A percentile compares a stretch with the other conserved stretches of the same genome.
phyloP scores from a whole-genome alignment of 2,113 vertebrate genomes.

The Cyprinodon brontotheroides region DNA sequence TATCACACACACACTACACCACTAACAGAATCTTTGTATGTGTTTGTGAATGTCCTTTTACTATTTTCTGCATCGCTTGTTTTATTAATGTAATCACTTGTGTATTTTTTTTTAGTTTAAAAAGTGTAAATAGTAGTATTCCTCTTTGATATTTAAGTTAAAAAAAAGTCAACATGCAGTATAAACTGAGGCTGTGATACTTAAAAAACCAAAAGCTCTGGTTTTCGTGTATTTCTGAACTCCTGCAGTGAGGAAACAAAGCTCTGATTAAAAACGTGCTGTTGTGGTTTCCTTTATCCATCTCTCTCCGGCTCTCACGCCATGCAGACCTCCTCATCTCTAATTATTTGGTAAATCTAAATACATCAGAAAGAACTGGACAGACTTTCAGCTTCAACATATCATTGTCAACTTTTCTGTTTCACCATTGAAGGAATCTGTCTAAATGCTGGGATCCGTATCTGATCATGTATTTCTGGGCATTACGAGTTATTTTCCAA shows the following conservation, averaged over 20 bases:
- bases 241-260: slow-evolving; percentile 40
- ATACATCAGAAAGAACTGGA: slow-evolving; percentile 28
- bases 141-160: slow-evolving; percentile 12
- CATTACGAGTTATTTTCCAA: slow-evolving; percentile 27
- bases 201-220: slow-evolving; percentile 55
- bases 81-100: slow-evolving; percentile 25
- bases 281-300: neutral
- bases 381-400: slow-evolving; percentile 14
- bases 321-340: neutral
- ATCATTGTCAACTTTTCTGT: slow-evolving; percentile 43
- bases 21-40: slow-evolving; percentile 43
- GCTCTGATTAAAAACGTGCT: neutral
- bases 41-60: slow-evolving; percentile 53
- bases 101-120: slow-evolving; percentile 28
- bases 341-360: slow-evolving; percentile 6
- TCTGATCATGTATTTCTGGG: slow-evolving; percentile 2
- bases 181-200: slow-evolving; percentile 28
- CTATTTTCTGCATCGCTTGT: slow-evolving; percentile 22
- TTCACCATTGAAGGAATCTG: slow-evolving; percentile 26
- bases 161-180: slow-evolving; percentile 18
- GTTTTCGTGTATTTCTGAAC: slow-evolving; percentile 50
- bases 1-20: slow-evolving; percentile 43
- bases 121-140: slow-evolving; percentile 35
- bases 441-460: slow-evolving; percentile 27
- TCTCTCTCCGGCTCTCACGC: neutral